These are phyloP conservation scores for Gracilinanus agilis DNA, from an alignment of 2,113 vertebrate species.

Conservation along the genomic window DNA sequence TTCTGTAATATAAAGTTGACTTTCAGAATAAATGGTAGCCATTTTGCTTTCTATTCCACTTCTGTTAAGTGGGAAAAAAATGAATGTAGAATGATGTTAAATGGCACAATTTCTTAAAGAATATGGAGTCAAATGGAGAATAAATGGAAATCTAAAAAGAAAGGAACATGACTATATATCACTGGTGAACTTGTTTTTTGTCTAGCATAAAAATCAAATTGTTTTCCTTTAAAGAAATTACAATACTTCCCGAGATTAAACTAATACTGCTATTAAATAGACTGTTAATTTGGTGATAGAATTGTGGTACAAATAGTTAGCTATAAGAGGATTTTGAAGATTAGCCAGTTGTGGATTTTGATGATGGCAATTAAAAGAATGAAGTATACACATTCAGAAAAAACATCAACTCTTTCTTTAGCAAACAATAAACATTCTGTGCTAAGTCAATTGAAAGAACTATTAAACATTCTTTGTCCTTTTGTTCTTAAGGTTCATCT, in stretches of 20 bases:
- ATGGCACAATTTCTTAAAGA: background rate
- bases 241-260: background rate
- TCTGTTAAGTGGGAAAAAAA: background rate
- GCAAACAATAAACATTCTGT: background rate
- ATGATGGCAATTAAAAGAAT: background rate
- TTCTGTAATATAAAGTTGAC: background rate
- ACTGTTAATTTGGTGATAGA: background rate
- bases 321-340: background rate
- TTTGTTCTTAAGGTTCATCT: background rate
- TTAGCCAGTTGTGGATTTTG: background rate
- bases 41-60: background rate
- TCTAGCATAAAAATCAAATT: background rate
- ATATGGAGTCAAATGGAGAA: background rate
- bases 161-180: background rate
- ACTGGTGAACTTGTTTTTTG: background rate
- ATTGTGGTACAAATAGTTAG: background rate
- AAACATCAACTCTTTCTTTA: background rate
- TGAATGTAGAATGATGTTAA: background rate
- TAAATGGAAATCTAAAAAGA: background rate
- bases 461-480: background rate
- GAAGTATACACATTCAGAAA: background rate
- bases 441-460: background rate
- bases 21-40: background rate
- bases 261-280: background rate
- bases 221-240: background rate